Evolutionary conservation across 2,113 vertebrate genomes (phyloP), one percentile per base, ranked within the genome.

Genomic region (Gadus macrocephalus): DNA sequence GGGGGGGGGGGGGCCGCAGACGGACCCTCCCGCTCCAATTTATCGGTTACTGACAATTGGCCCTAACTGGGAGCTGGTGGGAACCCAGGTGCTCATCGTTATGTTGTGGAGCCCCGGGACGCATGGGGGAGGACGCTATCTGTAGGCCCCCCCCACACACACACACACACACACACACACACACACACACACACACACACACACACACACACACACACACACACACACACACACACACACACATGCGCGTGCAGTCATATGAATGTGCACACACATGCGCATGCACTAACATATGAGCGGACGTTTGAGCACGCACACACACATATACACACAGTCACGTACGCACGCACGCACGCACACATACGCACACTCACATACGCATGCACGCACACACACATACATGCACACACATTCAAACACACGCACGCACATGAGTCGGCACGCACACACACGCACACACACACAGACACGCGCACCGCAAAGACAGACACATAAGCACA

Each of bases 21-120:
- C 78, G 64, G 72, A 78, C 74, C 83, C 82, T 72, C 78, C 75
- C 82, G 70, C 84, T 80, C 81, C 79, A 87, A 87, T 88, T 89
- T 86, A 89, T 88, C 79, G 85, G 85, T 89, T 88, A 85, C 53
- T 58, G 73, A 82, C 87, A 89, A 89, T 85, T 88, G 80, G 79
- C 77, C 66, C 78, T 89, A 89, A 90, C 84, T 69, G 76, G 77
- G 76, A 87, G 76, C 88, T 85, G 85, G 87, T 85, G 89, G 88
- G 83, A 86, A 85, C 87, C 88, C 88, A 91, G 89, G 89, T 91
- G 89, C 86, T 88, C 85, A 87, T 83, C 85, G 88, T 90, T 91
- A 89, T 85, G 85, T 79, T 9, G 83, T 81, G 80, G 78, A 85
- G 74, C 76, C 70, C 73, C 64, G 87, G 81, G 78, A 82, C 75